A percentile compares a stretch with the other conserved stretches of the same genome.
Evolutionary conservation across 2,888 invertebrate genomes (phyloP).

Genomic region (Leptinotarsa tumamoca): DNA sequence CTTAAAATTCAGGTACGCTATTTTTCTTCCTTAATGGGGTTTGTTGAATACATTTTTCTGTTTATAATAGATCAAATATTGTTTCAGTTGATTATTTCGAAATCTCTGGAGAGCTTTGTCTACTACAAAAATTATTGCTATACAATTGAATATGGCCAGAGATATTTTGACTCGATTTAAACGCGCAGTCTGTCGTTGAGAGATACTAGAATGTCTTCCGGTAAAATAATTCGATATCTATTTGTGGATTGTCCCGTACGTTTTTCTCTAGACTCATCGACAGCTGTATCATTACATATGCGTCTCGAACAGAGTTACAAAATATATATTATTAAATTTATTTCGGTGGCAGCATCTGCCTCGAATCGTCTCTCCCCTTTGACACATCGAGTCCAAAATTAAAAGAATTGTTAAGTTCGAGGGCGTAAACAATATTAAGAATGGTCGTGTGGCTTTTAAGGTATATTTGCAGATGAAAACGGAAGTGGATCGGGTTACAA

Average conservation of each 20-base stretch:
- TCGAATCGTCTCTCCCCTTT: constrained; percentile 32
- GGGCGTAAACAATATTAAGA: constrained; percentile 38
- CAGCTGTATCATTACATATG: constrained; percentile 38
- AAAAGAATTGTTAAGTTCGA: constrained; percentile 38
- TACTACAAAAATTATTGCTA: too few species aligned
- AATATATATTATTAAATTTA: constrained; percentile 39
- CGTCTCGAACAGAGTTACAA: constrained; percentile 37
- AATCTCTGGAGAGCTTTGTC: too few species aligned
- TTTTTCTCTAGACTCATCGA: constrained; percentile 14
- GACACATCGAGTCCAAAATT: constrained; percentile 36
- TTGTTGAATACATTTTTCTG: too few species aligned
- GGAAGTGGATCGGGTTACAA: constrained; percentile 45
- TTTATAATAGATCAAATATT: too few species aligned
- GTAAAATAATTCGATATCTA: constrained; percentile 14
- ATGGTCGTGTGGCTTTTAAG: constrained; percentile 40
- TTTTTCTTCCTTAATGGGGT: too few species aligned
- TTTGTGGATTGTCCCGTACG: constrained; percentile 9
- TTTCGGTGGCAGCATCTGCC: constrained; percentile 40
- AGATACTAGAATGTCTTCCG: background rate
- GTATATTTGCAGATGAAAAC: constrained; percentile 43
- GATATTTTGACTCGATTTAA: background rate
- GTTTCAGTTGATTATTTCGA: too few species aligned
- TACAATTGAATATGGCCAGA: too few species aligned
- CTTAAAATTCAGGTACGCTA: too few species aligned
- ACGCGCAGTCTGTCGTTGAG: background rate